A percentile compares a stretch with the other conserved stretches of the same genome.
Evolutionary conservation across 2,797 vertebrate genomes (phyloP).

Genomic region (Oceanodroma leucorhoa): DNA sequence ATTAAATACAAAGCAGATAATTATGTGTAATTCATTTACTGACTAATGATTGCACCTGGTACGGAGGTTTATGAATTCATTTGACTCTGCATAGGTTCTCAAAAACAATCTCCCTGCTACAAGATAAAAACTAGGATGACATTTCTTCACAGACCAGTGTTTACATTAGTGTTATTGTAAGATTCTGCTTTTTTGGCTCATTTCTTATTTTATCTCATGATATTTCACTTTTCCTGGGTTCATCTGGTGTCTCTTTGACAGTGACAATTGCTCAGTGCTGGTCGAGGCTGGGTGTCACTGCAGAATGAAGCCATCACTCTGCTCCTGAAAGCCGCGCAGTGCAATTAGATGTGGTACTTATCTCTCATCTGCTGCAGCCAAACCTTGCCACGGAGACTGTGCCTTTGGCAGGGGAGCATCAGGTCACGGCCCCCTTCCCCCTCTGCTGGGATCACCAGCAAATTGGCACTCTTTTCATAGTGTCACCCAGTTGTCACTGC

Average conservation of each 20-base stretch:
- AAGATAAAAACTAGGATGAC: constrained; percentile 32
- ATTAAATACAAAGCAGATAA: constrained; percentile 68
- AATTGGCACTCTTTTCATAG: rapidly evolving
- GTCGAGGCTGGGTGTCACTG: neutral
- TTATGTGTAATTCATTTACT: constrained; percentile 74
- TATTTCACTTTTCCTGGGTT: neutral
- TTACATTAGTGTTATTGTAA: neutral
- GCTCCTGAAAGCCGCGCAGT: neutral
- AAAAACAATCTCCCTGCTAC: constrained; percentile 26
- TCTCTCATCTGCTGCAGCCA: neutral
- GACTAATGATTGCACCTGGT: constrained; percentile 71
- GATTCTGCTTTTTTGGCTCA: neutral
- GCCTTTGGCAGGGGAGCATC: neutral
- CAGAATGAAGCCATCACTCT: neutral
- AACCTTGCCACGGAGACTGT: neutral
- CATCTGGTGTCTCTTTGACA: neutral
- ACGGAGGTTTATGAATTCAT: constrained; percentile 50
- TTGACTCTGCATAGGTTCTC: constrained; percentile 23
- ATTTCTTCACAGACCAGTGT: neutral
- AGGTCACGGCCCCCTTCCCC: neutral
- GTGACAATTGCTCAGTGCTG: neutral
- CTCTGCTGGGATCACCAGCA: neutral
- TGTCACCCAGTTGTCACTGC: rapidly evolving
- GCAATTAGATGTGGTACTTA: neutral
- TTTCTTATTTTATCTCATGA: neutral